Evolutionary conservation across 2,113 vertebrate species (phyloP), one percentile per base, ranked within the genome.

Genomic region (Emydura subglobosa): DNA sequence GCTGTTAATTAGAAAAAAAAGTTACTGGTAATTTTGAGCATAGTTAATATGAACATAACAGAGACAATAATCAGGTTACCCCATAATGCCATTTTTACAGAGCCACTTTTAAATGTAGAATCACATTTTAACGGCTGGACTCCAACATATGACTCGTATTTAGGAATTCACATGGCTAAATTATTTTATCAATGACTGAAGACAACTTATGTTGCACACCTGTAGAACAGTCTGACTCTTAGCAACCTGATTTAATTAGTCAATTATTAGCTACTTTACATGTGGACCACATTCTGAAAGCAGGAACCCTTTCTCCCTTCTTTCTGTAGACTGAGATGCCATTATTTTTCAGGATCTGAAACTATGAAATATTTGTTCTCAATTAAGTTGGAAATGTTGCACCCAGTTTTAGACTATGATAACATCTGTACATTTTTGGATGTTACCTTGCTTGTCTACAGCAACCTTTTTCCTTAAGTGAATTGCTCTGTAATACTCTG

Each of bases 51-150:
- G 68, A 82, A 88, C 88, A 93, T 27, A 72, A n/a, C 50, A 85
- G 44, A 85, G 59, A 8, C 16, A 54, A 79, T 74, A 11, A 19
- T 93, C 83, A 93, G 72, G 51, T 53, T 53, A 53, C 10, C 47
- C 95, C 49, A 87, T 24, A 78, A 90, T 95, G 83, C 10, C 76
- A 82, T 83, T 93, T 65, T 39, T 90, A 85, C 42, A 85, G 91
- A 91, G 27, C 13, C 61, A 68, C 87, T 94, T 34, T 91, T 95
- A 80, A 89, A 47, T 89, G 51, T 83, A 89, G n/a, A 86, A 95
- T 79, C 87, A 96, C 8, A 34, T 31, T 78, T 44, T 34, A 86
- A 84, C 5, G 61, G 1, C 0, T 82, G 24, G 17, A 55, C 90
- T 93, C 88, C 82, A 94, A 83, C 51, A 90, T 21, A 1, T 53